Base-by-base conservation (phyloP, 1,140 invertebrate species). In the Bombus pascuorum region DNA sequence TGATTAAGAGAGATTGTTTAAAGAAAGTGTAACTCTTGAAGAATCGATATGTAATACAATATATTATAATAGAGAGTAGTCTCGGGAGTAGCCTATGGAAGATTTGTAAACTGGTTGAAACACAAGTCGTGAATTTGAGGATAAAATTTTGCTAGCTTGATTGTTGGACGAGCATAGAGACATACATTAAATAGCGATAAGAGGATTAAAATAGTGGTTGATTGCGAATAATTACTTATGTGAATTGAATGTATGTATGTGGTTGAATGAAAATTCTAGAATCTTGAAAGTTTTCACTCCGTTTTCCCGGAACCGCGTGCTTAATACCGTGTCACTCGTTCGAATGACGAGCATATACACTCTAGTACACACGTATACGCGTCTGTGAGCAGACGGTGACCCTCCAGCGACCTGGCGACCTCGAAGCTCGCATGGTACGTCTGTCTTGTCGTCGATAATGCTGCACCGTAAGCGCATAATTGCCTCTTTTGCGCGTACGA, bases 381-480 rank as follows among this genome's bases (percentile, higher is more conserved):
- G 73, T 70, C n/a, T 34, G 53, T 59, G 39, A 71, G 78, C 76
- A 71, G 75, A 85, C 80, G 68, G 76, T 81, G 90, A 91, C 90
- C 90, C 85, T 70, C 37, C 59, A 37, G 32, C 74, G 89, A 90
- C 89, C 90, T 70, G 75, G 53, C 89, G 89, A 89, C 87, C 87
- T 71, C 77, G 75, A 78, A 76, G 81, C 81, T 80, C 70, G 81
- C 71, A n/a, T 37, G 70, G 81, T 81, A 65, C 74, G 83, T 88
- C 84, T 80, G 77, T 79, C 89, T 90, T 84, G 83, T 88, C 88
- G 88, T 89, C 88, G 86, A 87, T 89, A 81, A 82, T 74, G 81
- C 85, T 65, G 80, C 84, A 86, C 87, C 88, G 88, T 89, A 89
- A 89, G 85, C 85, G 77, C 87, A 65, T 90, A 90, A 90, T 90